phyloP scores from a whole-genome alignment of 2,888 invertebrate genomes.

The Nomada lathburiana region DNA sequence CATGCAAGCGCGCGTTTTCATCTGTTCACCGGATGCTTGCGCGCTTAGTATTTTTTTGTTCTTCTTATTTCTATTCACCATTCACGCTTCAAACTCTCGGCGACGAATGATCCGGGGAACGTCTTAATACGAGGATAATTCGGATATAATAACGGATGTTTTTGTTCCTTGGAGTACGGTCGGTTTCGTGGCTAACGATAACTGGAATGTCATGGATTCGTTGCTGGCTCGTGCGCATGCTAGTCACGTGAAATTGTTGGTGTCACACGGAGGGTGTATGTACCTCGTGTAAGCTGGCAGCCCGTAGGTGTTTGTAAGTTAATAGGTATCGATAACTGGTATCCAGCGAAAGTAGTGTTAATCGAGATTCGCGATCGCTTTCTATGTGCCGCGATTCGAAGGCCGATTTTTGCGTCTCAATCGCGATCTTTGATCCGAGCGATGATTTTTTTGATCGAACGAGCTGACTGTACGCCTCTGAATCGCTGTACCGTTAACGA shows the following conservation, averaged over 20 bases:
- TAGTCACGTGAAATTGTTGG: conserved; percentile 13
- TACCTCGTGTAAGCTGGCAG: not conserved
- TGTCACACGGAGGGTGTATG: not conserved
- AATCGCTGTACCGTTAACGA: conserved; percentile 47
- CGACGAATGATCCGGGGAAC: conserved; percentile 1
- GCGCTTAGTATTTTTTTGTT: conserved; percentile 15
- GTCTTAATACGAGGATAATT: conserved; percentile 11
- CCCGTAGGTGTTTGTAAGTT: not conserved
- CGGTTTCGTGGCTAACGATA: not conserved
- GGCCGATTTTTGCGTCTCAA: conserved; percentile 6
- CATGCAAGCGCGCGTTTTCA: conserved; percentile 6
- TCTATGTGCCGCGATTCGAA: not conserved
- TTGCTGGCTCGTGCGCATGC: not conserved
- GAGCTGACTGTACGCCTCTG: conserved; percentile 1
- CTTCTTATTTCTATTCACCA: not conserved
- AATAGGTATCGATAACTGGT: conserved; percentile 3
- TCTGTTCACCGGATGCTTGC: conserved; percentile 11
- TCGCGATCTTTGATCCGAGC: conserved; percentile 27
- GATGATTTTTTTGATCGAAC: conserved; percentile 31
- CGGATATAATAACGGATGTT: conserved; percentile 1
- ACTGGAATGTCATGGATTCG: conserved; percentile 14
- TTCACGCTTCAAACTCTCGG: not conserved
- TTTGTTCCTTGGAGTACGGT: not conserved
- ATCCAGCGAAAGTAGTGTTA: not conserved
- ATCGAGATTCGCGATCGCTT: not conserved